These are phyloP conservation scores for Ceratitis capitata DNA, from an alignment of 1,140 invertebrate genomes.

Conservation along the genomic window DNA sequence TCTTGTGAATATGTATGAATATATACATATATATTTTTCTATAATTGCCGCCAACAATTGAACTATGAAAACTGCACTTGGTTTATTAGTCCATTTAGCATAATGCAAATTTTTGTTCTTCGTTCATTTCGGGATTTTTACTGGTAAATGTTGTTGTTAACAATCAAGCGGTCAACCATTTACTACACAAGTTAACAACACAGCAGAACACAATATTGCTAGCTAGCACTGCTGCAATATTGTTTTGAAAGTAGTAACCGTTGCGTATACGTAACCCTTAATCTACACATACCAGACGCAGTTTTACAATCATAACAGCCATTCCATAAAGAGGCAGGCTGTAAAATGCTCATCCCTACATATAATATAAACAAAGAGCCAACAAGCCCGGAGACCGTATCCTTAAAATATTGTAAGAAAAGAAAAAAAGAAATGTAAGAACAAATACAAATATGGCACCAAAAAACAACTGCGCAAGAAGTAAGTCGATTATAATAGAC, in stretches of 20 bases:
- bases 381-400: too few species aligned
- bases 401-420: too few species aligned
- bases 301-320: neutral
- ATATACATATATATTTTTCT: neutral
- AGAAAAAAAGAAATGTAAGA: too few species aligned
- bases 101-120: neutral
- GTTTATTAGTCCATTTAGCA: neutral
- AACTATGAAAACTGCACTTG: neutral
- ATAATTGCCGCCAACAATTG: neutral
- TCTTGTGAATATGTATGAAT: neutral
- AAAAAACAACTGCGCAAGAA: too few species aligned
- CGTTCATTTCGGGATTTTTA: neutral
- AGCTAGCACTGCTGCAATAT: neutral
- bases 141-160: neutral
- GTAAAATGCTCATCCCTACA: too few species aligned
- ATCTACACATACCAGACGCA: neutral
- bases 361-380: too few species aligned
- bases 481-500: too few species aligned
- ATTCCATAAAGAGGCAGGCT: too few species aligned
- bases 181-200: slow-evolving; percentile 14
- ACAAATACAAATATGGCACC: too few species aligned
- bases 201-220: slow-evolving; percentile 5
- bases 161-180: slow-evolving; percentile 7
- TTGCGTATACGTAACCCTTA: slow-evolving; percentile 1
- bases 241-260: neutral